Conservation (phyloP, 2,113 vertebrate species). For the Corvus moneduloides region DNA sequence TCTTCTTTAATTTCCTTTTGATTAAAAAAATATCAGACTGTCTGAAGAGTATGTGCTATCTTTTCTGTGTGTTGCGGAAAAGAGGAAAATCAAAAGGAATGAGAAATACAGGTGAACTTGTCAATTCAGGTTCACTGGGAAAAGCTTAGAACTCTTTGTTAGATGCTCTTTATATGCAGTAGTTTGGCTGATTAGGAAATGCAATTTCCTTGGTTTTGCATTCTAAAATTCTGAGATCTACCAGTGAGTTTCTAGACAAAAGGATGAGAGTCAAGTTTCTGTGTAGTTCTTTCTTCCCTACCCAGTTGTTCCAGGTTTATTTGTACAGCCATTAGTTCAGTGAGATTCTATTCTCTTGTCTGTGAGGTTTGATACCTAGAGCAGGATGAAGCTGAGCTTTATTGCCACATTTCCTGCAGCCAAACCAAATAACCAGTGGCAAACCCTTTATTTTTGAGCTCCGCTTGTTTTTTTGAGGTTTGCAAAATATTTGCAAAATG, state of each 20-base stretch:
- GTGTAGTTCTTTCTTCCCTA: background rate
- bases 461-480: background rate
- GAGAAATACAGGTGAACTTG: constrained; percentile 54
- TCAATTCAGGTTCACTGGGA: constrained; percentile 31
- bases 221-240: background rate
- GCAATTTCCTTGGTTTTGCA: background rate
- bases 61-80: constrained; percentile 33
- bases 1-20: constrained; percentile 75
- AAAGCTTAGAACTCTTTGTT: constrained; percentile 46
- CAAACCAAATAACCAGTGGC: background rate
- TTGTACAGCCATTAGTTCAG: background rate
- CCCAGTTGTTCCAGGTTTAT: background rate
- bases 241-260: background rate
- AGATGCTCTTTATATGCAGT: background rate
- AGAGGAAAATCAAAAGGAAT: constrained; percentile 56
- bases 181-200: background rate
- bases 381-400: background rate
- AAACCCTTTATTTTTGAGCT: background rate
- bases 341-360: background rate
- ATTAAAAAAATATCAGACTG: constrained; percentile 76
- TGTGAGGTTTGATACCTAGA: background rate
- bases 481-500: background rate
- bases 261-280: background rate
- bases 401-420: background rate
- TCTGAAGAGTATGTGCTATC: constrained; percentile 59